Conservation (phyloP, 2,888 invertebrate genomes). For the Atethmia centrago region DNA sequence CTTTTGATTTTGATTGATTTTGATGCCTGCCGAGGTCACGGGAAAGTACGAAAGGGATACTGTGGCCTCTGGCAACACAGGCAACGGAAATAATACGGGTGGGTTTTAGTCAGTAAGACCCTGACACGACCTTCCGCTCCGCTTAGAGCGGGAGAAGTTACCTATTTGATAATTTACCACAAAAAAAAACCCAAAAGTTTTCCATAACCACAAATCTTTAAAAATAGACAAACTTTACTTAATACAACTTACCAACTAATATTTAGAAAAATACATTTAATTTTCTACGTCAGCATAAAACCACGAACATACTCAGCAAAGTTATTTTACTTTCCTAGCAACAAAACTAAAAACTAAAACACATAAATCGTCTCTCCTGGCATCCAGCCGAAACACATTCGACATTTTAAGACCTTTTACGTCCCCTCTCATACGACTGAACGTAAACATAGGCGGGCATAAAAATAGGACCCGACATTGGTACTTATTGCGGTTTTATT, state of each 20-base stretch:
- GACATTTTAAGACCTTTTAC: constrained; percentile 59
- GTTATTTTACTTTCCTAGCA: constrained; percentile 21
- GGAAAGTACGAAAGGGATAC: too few relatives aligned
- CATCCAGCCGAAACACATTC: constrained; percentile 57
- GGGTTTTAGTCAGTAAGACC: too few relatives aligned
- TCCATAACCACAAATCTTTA: neutral
- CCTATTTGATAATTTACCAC: too few relatives aligned
- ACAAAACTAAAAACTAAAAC: constrained; percentile 38
- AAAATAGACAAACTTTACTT: neutral
- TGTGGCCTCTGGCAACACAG: too few relatives aligned
- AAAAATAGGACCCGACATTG: constrained; percentile 33
- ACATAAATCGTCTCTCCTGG: constrained; percentile 55
- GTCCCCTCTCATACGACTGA: constrained; percentile 30
- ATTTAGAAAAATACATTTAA: neutral
- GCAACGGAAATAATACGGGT: too few relatives aligned
- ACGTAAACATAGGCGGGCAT: constrained; percentile 27
- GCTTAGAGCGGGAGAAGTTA: too few relatives aligned
- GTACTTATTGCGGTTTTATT: constrained; percentile 41
- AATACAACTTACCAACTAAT: neutral
- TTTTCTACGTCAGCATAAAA: neutral
- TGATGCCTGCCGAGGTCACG: too few relatives aligned
- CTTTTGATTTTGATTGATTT: too few relatives aligned
- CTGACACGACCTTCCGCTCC: too few relatives aligned
- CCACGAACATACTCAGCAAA: constrained; percentile 1
- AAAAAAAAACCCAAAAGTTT: too few relatives aligned